Percentiles rank a stretch among this genome's conserved stretches.
Conservation (phyloP, 2,797 vertebrate genomes). For the Rhinoraja longicauda region DNA sequence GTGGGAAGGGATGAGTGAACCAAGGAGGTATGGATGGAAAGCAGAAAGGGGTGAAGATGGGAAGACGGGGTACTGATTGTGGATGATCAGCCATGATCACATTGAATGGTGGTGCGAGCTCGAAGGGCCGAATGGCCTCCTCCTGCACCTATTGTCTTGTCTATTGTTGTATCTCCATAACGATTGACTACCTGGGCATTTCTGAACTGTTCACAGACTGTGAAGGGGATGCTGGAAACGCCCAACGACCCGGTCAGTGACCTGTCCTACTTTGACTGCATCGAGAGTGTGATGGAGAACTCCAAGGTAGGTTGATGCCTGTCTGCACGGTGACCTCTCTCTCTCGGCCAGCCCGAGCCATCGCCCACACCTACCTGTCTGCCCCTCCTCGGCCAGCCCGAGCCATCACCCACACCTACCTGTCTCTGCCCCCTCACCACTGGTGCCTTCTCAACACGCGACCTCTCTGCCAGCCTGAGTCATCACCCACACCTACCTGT, state of each 20-base stretch:
- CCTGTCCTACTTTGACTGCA: slow-evolving; percentile 97
- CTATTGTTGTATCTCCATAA: not conserved
- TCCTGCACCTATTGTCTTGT: too few species aligned
- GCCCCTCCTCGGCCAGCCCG: too few species aligned
- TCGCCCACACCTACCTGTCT: not conserved
- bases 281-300: slow-evolving; percentile 97
- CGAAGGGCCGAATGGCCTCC: too few species aligned
- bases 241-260: slow-evolving; percentile 91
- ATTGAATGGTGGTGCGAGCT: too few species aligned
- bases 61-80: too few species aligned
- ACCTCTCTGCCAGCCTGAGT: not conserved
- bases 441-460: not conserved
- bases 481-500: not conserved
- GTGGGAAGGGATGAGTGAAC: too few species aligned
- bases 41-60: too few species aligned
- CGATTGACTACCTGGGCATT: not conserved
- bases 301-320: slow-evolving; percentile 75
- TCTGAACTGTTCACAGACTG: slow-evolving; percentile 65
- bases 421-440: not conserved
- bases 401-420: too few species aligned
- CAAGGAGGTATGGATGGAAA: too few species aligned
- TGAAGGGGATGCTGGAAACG: slow-evolving; percentile 89
- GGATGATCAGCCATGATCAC: too few species aligned
- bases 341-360: too few species aligned
- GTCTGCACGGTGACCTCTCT: not conserved